Conservation (phyloP, 2,113 vertebrate species). For the Empidonax alnorum region DNA sequence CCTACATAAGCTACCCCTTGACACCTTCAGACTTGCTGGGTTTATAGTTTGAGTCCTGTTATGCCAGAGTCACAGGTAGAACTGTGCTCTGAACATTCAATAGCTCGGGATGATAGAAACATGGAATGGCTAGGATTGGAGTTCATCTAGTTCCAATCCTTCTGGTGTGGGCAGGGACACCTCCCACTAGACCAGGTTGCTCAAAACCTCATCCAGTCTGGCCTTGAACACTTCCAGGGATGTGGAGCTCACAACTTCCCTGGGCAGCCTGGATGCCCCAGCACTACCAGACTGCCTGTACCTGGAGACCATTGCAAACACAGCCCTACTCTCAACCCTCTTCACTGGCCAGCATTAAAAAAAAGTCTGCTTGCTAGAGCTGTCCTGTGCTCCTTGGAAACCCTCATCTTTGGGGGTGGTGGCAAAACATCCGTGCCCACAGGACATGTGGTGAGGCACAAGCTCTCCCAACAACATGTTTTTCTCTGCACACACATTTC, state of each 20-base stretch:
- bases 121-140: background rate
- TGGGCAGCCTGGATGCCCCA: background rate
- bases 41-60: background rate
- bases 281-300: background rate
- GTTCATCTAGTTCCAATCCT: background rate
- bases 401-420: background rate
- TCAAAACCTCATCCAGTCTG: fast-evolving
- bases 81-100: background rate
- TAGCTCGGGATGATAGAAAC: background rate
- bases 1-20: background rate
- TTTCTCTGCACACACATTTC: background rate
- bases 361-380: background rate
- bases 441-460: fast-evolving
- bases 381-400: background rate
- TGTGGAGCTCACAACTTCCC: background rate
- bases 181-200: background rate
- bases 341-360: background rate
- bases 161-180: background rate
- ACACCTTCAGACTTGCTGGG: background rate
- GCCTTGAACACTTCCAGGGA: background rate
- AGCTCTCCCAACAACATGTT: fast-evolving
- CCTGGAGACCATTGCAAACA: background rate
- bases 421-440: fast-evolving
- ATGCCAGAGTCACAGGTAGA: background rate
- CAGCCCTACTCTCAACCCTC: background rate